These are phyloP conservation scores for Hirudinaria manillensis DNA, from an alignment of 2,888 invertebrate species.

Conservation along the genomic window DNA sequence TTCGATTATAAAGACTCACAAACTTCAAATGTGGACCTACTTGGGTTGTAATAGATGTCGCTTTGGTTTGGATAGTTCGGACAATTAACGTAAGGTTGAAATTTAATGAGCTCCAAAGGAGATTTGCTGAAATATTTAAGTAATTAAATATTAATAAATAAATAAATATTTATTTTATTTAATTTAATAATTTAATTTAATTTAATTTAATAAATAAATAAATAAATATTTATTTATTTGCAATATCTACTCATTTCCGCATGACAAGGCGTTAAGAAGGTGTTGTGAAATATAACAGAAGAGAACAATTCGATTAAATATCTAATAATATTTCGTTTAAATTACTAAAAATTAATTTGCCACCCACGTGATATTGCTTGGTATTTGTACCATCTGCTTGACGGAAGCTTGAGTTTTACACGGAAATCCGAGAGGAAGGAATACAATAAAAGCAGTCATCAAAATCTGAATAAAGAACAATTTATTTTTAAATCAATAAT, in stretches of 20 bases:
- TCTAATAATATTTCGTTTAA: not conserved
- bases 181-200: too few relatives aligned
- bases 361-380: constrained; percentile 20
- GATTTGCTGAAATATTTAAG: not conserved
- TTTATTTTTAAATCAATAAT: too few relatives aligned
- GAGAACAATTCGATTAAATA: too few relatives aligned
- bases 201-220: not conserved
- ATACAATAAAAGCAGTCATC: constrained; percentile 38
- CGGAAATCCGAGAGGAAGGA: constrained; percentile 36
- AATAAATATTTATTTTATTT: too few relatives aligned
- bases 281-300: too few relatives aligned
- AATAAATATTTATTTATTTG: not conserved
- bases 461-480: constrained; percentile 32
- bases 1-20: not conserved
- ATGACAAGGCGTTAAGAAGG: too few relatives aligned
- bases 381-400: not conserved
- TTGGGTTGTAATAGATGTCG: constrained; percentile 29
- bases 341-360: not conserved
- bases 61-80: constrained; percentile 6
- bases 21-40: not conserved
- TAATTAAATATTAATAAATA: not conserved
- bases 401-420: constrained; percentile 28
- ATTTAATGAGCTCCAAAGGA: constrained; percentile 10
- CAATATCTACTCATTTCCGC: too few relatives aligned
- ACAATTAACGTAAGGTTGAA: not conserved